Conservation (phyloP, 2,888 invertebrate genomes). For the Folsomia manolachei region DNA sequence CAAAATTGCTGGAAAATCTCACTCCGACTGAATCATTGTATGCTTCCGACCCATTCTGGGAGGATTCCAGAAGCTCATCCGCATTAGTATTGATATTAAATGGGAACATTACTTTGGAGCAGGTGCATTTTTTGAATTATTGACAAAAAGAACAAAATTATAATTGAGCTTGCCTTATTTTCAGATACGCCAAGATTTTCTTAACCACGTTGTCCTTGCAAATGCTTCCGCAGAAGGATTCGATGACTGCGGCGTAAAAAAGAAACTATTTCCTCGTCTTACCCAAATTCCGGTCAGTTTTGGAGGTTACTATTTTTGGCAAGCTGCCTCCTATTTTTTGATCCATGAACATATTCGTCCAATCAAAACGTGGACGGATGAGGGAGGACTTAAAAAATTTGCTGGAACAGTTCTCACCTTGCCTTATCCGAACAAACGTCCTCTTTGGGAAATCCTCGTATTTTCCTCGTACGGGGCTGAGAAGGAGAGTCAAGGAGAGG, state of each 20-base stretch:
- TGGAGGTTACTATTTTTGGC: conserved; percentile 41
- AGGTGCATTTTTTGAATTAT: conserved; percentile 21
- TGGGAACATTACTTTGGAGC: conserved; percentile 33
- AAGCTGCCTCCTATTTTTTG: conserved; percentile 41
- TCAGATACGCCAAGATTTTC: conserved; percentile 36
- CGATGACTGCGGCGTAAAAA: neutral
- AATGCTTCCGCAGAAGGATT: neutral
- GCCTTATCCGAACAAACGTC: conserved; percentile 40
- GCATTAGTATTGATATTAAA: conserved; percentile 36
- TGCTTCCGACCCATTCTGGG: conserved; percentile 36
- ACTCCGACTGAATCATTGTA: conserved; percentile 24
- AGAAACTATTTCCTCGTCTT: conserved; percentile 36
- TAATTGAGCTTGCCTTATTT: conserved; percentile 5
- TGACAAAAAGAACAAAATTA: too few relatives aligned
- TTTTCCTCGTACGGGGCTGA: conserved; percentile 26
- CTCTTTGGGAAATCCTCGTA: conserved; percentile 42
- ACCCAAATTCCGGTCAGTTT: conserved; percentile 39
- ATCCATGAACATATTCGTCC: conserved; percentile 43
- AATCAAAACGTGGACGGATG: conserved; percentile 36
- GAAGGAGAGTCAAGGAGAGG: neutral
- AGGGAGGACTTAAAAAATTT: conserved; percentile 35
- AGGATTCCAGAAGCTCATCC: conserved; percentile 27
- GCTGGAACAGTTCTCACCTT: conserved; percentile 36
- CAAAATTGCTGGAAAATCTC: conserved; percentile 34
- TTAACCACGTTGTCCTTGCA: conserved; percentile 25